phyloP scores from a whole-genome alignment of 2,888 invertebrate genomes.

The Panorpa germanica region DNA sequence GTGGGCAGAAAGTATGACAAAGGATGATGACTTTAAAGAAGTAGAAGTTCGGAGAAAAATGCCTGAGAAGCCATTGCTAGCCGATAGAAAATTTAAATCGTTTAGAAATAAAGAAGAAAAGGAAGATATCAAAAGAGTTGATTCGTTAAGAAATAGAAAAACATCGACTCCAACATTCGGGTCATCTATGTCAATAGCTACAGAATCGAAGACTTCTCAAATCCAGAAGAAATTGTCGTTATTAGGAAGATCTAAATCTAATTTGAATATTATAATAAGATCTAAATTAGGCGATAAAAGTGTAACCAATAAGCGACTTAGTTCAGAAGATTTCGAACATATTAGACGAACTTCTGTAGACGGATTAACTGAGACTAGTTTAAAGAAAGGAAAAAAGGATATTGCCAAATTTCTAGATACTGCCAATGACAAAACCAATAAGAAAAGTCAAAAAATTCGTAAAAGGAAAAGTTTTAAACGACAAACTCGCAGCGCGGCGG shows the following conservation, averaged over 20 bases:
- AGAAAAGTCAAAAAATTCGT: too few species aligned
- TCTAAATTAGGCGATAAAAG: conserved; percentile 20
- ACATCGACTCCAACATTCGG: conserved; percentile 15
- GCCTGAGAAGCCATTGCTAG: conserved; percentile 19
- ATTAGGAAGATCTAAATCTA: conserved; percentile 19
- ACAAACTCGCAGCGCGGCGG: too few species aligned
- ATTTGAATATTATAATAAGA: conserved; percentile 17
- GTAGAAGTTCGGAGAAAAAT: too few species aligned
- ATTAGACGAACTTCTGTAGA: conserved; percentile 19
- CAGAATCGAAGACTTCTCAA: too few species aligned
- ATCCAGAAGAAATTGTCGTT: too few species aligned
- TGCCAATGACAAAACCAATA: too few species aligned
- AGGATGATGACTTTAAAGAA: too few species aligned
- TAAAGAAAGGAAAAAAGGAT: too few species aligned
- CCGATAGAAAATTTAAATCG: conserved; percentile 21
- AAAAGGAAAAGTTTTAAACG: too few species aligned
- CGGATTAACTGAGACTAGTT: conserved; percentile 18
- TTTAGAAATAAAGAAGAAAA: conserved; percentile 16
- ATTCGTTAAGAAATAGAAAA: conserved; percentile 17
- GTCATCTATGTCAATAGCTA: too few species aligned
- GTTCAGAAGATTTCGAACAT: conserved; percentile 18
- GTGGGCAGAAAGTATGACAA: too few species aligned
- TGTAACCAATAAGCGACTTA: conserved; percentile 16
- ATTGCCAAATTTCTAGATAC: too few species aligned
- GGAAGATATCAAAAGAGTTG: conserved; percentile 12